Evolutionary conservation across 2,888 invertebrate genomes (phyloP).

Genomic region (Aphidius colemani): DNA sequence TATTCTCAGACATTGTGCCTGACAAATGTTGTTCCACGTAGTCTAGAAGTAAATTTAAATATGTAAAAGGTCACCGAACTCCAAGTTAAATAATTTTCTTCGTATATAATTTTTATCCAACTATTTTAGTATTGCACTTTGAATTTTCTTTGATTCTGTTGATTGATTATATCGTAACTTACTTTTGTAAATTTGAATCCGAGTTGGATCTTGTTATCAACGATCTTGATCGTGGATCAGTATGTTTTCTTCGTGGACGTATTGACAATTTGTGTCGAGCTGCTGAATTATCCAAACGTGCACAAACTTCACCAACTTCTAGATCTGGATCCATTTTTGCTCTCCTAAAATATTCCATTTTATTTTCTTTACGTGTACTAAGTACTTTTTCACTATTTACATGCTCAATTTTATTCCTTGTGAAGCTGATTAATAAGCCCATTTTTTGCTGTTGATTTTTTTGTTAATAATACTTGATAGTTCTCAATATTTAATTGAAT

Average conservation of each 20-base stretch:
- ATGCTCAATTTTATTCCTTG: not conserved
- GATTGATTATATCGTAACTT: slow-evolving; percentile 31
- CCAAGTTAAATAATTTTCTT: too few species aligned
- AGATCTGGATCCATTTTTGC: slow-evolving; percentile 65
- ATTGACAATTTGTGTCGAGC: slow-evolving; percentile 77
- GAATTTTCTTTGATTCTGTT: slow-evolving; percentile 5
- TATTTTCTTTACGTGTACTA: slow-evolving; percentile 18
- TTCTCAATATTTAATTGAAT: not conserved
- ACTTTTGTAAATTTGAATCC: slow-evolving; percentile 45
- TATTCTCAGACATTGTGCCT: not conserved
- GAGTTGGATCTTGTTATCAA: slow-evolving; percentile 45
- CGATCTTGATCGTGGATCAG: slow-evolving; percentile 60
- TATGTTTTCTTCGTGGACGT: slow-evolving; percentile 72
- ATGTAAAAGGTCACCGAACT: too few species aligned
- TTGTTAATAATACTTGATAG: not conserved
- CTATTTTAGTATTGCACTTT: too few species aligned
- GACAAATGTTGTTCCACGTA: too few species aligned
- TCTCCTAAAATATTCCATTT: slow-evolving; percentile 45
- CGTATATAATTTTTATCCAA: too few species aligned
- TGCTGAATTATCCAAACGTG: slow-evolving; percentile 73
- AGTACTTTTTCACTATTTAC: not conserved
- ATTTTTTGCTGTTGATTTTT: not conserved
- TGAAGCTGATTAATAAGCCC: slow-evolving; percentile 8
- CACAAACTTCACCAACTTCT: slow-evolving; percentile 64
- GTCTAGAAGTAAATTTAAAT: too few species aligned